Base-by-base conservation (phyloP, 2,113 vertebrate species). In the Sander lucioperca region DNA sequence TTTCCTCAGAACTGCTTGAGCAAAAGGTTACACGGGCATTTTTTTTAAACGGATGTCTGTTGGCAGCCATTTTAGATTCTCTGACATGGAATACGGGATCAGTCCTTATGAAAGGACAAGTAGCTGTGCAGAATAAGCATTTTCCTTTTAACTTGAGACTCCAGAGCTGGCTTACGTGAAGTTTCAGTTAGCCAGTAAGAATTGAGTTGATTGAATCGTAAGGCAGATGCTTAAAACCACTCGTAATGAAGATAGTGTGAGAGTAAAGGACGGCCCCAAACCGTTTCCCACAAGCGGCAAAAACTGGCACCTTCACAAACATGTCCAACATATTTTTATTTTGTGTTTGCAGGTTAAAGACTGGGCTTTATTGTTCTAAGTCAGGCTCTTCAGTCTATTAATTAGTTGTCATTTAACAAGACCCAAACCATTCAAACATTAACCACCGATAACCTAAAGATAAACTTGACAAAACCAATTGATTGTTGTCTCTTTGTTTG, bases 1-100 rank as follows among this genome's bases (percentile, higher is more conserved):
- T 91, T 92, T 90, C 91, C 86, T 90, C 90, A 94, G 90, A 94
- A 92, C 84, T 93, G 90, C 86, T 89, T 63, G 71, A 89, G 81
- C 82, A 89, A 92, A 50, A 91, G 88, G 78, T 90, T 85, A 58
- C 65, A 54, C 45, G n/a, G 66, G 83, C 61, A 47, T 69, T 69
- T 25, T 25, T 77, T 71, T 27, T 23, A 51, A 66, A 69, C 18
- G 27, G 68, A 61, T 25, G 68, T 71, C 63, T 53, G 53, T 72
- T 79, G 79, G 85, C 81, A 83, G 68, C 85, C 86, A 88, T 90
- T 80, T 90, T 78, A 67, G 64, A 82, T 78, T 74, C 21, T 48
- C 36, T 72, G 33, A 67, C 80, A 86, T 50, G 0, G 13, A 83
- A 43, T 19, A 65, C 15, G 16, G 21, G 16, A 45, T 66, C 74